phyloP scores from a whole-genome alignment of 2,113 vertebrate species.

The Paedocypris sp. region DNA sequence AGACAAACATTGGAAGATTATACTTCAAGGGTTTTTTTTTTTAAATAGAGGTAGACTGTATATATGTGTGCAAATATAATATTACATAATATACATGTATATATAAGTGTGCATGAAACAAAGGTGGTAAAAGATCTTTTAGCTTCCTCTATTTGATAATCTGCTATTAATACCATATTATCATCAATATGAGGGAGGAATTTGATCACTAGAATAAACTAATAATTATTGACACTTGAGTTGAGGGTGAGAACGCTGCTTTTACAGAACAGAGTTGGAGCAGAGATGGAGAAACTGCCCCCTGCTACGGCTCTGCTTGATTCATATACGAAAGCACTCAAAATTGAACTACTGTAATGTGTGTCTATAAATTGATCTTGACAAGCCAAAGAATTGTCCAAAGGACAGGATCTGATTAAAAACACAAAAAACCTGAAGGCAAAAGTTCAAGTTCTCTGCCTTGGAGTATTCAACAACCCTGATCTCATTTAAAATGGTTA shows the following conservation, averaged over 20 bases:
- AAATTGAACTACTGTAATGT: conserved; percentile 20
- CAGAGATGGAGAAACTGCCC: conserved; percentile 12
- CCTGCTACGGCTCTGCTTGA: conserved; percentile 14
- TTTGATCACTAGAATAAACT: not conserved
- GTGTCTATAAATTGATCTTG: conserved; percentile 12
- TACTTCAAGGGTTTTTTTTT: conserved; percentile 32
- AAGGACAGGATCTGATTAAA: conserved; percentile 19
- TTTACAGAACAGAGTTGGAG: conserved; percentile 15
- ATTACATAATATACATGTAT: not conserved
- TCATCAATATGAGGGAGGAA: too few relatives aligned
- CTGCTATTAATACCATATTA: too few relatives aligned
- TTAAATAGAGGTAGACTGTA: conserved; percentile 33
- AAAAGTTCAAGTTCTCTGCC: conserved; percentile 19
- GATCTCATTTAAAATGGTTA: conserved; percentile 17
- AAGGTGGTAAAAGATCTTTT: too few relatives aligned
- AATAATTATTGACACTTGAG: not conserved
- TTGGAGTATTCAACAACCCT: conserved; percentile 5
- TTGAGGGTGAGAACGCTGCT: conserved; percentile 5
- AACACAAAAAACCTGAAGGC: conserved; percentile 5
- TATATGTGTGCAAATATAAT: conserved; percentile 12
- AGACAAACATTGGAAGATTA: conserved; percentile 29
- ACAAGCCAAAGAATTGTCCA: conserved; percentile 17
- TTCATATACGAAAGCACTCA: conserved; percentile 11
- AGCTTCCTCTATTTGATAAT: too few relatives aligned
- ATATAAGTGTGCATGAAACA: too few relatives aligned